Base-by-base conservation (phyloP, 1,140 invertebrate species). In the Sesamia nonagrioides region DNA sequence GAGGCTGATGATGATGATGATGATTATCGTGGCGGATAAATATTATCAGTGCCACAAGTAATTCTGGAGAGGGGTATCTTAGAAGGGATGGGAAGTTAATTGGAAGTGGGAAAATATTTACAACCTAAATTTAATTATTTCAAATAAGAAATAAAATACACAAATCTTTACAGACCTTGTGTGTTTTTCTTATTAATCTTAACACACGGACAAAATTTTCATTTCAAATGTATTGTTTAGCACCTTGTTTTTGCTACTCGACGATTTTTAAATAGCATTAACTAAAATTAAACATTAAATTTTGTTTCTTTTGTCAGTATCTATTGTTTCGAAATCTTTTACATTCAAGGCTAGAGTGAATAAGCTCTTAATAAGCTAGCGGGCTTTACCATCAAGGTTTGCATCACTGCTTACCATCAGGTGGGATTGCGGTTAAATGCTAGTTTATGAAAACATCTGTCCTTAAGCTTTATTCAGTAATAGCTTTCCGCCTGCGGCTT, bases 191-290 rank as follows among this genome's bases (percentile, higher is more conserved):
- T 37, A 40, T 7, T 63, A 66, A 66, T 66, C 61, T 66, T 66
- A 18, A 66, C 37, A 66, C 61, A 66, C 37, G 61, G 61, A 11
- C 61, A 42, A 66, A 40, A 66, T 66, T 66, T 45, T 21, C 18
- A 66, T 21, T 66, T 66, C 9, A 42, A 66, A 45, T 66, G n/a
- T 17, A 21, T 66, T 66, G 21, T 18, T 66, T 66, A 66, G 42
- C 37, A 66, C 37, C 37, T 66, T 54, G 1, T 18, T 35, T 60
- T 66, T 42, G 37, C 61, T 66, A 42, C 61, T 18, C 68, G 56
- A 37, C n/a, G 50, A 37, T 18, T 72, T 54, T 56, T 27, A 17
- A 69, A 6, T 27, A 27, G 69, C 50, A 35, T 72, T 45, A 42
- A 21, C 18, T 66, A 18, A 13, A 42, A 42, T 66, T 9, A 18